Evolutionary conservation across 2,888 invertebrate species (phyloP).

Genomic region (Dicyrtoma fusca): DNA sequence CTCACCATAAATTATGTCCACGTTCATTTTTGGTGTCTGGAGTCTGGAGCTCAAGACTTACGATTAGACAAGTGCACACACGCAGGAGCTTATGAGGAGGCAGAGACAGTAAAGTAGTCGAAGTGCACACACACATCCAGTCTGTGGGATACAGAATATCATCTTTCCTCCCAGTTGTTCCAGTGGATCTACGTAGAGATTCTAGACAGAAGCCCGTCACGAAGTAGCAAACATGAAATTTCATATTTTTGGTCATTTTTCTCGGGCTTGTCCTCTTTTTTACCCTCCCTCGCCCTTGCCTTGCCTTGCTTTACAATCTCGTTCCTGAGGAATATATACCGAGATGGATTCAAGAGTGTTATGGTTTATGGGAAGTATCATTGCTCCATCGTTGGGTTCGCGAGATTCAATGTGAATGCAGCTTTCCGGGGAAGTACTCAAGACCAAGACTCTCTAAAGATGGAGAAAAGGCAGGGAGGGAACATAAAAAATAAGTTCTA

Average conservation of each 20-base stretch:
- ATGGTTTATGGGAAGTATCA: slow-evolving; percentile 3
- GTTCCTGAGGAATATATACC: background rate
- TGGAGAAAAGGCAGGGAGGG: background rate
- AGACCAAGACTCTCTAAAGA: background rate
- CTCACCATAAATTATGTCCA: too few relatives aligned
- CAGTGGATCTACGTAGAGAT: too few relatives aligned
- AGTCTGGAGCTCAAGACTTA: too few relatives aligned
- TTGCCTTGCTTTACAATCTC: background rate
- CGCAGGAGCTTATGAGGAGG: too few relatives aligned
- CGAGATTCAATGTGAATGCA: too few relatives aligned
- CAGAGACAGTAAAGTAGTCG: too few relatives aligned
- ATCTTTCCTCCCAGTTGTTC: too few relatives aligned
- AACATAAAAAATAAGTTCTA: slow-evolving; percentile 16
- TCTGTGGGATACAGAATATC: too few relatives aligned
- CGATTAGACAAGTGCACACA: too few relatives aligned
- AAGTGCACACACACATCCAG: too few relatives aligned
- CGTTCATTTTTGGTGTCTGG: too few relatives aligned
- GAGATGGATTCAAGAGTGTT: slow-evolving; percentile 1
- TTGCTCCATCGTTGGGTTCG: too few relatives aligned
- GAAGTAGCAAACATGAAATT: slow-evolving; percentile 15
- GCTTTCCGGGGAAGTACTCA: background rate
- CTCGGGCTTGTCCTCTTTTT: background rate
- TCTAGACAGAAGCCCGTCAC: slow-evolving; percentile 11
- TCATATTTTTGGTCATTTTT: slow-evolving; percentile 23
- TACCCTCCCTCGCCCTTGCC: background rate